Base-by-base conservation (phyloP, 1,140 invertebrate species). In the Diabrotica virgifera region DNA sequence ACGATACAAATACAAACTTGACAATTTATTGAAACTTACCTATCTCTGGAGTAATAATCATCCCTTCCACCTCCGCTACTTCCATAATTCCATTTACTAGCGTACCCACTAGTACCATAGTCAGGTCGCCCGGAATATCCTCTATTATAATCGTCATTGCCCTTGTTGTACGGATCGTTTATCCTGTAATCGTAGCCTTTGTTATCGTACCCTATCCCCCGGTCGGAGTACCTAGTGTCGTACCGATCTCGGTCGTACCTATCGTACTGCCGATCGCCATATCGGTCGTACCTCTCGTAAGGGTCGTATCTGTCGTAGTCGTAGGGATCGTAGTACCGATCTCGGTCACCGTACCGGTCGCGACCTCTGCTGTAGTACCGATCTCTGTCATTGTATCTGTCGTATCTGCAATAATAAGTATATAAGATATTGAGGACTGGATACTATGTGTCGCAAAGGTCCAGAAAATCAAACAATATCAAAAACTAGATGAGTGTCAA, bases 41-140 rank as follows among this genome's bases (percentile, higher is more conserved):
- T 54, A 53, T 62, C 60, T 35, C 52, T 62, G 40, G 8, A 10
- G 12, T 62, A 54, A 37, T 62, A 62, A 62, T 62, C 60, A 38
- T 62, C 60, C 10, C 36, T 53, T n/a, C 36, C 60, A 5, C 51
- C n/a, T 7, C 51, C 60, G 36, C 59, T 61, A 36, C 12, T 61
- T 38, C 60, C 68, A 63, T 75, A 75, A 58, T 74, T 77, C 53
- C 72, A 78, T 36, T 64, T 68, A 57, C 62, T 67, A 4, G 81
- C 80, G 61, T 82, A 81, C 24, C 78, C 77, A 10, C 53, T 46
- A 24, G 13, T 24, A 9, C 37, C 56, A 24, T 72, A 70, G 14
- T 83, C 83, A 13, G 82, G 81, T 46, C 80, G 73, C 0, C 81
- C 80, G 2, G 79, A 78, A 70, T 85, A 85, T 6, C 84, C 84